Conservation (phyloP, 1,140 invertebrate genomes). For the Sogatella furcifera region DNA sequence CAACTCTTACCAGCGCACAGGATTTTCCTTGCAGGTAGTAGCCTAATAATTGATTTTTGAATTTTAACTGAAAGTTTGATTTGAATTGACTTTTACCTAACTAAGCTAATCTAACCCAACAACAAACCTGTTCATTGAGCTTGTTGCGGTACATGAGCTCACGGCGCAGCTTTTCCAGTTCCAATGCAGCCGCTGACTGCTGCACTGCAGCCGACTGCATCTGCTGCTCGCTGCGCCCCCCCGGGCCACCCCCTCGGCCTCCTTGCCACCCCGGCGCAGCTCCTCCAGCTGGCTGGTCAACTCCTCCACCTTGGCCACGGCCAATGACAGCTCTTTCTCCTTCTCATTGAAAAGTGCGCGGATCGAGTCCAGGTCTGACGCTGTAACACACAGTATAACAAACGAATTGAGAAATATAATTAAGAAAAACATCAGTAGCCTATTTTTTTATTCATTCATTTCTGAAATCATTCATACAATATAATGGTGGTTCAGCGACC, state of each 20-base stretch:
- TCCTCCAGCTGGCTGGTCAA: conserved; percentile 88
- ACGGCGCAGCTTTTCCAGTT: conserved; percentile 78
- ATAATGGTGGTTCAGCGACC: too few species aligned
- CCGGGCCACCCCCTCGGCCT: conserved; percentile 36
- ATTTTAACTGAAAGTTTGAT: too few species aligned
- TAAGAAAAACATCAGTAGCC: too few species aligned
- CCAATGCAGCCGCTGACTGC: conserved; percentile 61
- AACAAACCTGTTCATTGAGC: conserved; percentile 58
- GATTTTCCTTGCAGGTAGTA: too few species aligned
- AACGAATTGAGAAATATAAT: too few species aligned
- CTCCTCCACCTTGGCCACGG: conserved; percentile 91
- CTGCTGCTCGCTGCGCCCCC: conserved; percentile 45
- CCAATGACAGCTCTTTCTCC: conserved; percentile 89
- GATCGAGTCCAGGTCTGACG: conserved; percentile 89
- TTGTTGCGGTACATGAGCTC: conserved; percentile 94
- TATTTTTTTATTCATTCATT: too few species aligned
- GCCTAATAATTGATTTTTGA: too few species aligned
- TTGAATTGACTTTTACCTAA: too few species aligned
- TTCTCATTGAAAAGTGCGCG: conserved; percentile 93
- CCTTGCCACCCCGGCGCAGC: conserved; percentile 51
- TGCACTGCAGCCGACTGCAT: conserved; percentile 37
- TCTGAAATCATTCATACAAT: too few species aligned
- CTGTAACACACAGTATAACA: conserved; percentile 40
- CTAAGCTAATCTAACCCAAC: too few species aligned
- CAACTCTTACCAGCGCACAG: too few species aligned